Percentiles rank a stretch among this genome's conserved stretches.
These are phyloP conservation scores for Oligia latruncula DNA, from an alignment of 2,888 invertebrate genomes.

Conservation along the genomic window DNA sequence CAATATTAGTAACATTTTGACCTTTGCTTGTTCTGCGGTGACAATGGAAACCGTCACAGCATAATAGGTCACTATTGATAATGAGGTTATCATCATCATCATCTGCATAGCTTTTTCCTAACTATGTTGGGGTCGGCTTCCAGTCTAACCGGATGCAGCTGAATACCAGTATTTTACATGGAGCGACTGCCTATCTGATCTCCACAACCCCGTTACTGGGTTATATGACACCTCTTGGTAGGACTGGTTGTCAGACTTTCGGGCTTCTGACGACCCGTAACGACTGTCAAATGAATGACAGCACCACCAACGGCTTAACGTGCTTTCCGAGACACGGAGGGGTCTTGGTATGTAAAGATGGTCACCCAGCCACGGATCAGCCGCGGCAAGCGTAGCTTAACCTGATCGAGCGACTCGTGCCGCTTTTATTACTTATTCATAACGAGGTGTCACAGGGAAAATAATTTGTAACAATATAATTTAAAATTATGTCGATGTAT, in stretches of 20 bases:
- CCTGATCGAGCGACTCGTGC: too few relatives aligned
- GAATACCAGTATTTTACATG: neutral
- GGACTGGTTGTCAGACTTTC: too few relatives aligned
- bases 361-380: too few relatives aligned
- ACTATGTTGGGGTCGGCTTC: neutral
- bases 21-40: conserved; percentile 13
- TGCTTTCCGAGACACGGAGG: too few relatives aligned
- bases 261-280: too few relatives aligned
- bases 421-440: neutral
- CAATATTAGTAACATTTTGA: conserved; percentile 23
- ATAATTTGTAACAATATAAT: too few relatives aligned
- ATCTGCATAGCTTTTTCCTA: neutral
- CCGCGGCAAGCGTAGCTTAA: too few relatives aligned
- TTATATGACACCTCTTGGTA: neutral
- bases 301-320: too few relatives aligned
- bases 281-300: too few relatives aligned
- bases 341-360: too few relatives aligned
- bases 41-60: neutral
- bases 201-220: neutral
- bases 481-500: too few relatives aligned
- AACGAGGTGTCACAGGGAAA: neutral
- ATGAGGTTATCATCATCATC: neutral
- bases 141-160: neutral
- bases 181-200: neutral
- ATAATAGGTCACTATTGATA: neutral